Percentiles rank a stretch among this genome's conserved stretches.
Conservation (phyloP, 2,888 invertebrate species). For the Drosophila koepferae region DNA sequence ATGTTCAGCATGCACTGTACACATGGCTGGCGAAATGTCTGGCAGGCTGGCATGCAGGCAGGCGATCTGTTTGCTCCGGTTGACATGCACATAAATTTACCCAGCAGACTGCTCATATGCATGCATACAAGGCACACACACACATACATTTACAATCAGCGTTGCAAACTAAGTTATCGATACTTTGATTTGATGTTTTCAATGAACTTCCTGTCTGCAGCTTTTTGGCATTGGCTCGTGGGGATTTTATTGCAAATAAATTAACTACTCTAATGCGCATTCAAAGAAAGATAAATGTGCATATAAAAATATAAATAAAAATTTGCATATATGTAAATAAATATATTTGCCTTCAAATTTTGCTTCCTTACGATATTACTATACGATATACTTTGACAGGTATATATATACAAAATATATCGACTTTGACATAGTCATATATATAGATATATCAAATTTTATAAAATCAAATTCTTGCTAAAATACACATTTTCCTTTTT, state of each 20-base stretch:
- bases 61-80: constrained; percentile 13
- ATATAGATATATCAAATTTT: not conserved
- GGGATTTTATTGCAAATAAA: not conserved
- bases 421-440: not conserved
- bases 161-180: constrained; percentile 4
- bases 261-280: not conserved
- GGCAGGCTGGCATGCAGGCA: constrained; percentile 1
- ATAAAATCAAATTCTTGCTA: not conserved
- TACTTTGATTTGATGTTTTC: constrained; percentile 3
- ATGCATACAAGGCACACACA: not conserved
- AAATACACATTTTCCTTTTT: not conserved
- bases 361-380: not conserved
- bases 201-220: constrained; percentile 4
- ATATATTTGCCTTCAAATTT: not conserved
- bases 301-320: not conserved
- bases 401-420: not conserved
- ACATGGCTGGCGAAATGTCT: constrained; percentile 39
- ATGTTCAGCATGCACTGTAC: constrained; percentile 63
- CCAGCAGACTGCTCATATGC: constrained; percentile 12
- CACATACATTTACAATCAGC: not conserved
- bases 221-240: not conserved
- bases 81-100: constrained; percentile 44
- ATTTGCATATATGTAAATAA: not conserved
- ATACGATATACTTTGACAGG: not conserved
- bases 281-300: not conserved